phyloP scores from a whole-genome alignment of 2,113 vertebrate genomes.

The Podarcis raffonei region DNA sequence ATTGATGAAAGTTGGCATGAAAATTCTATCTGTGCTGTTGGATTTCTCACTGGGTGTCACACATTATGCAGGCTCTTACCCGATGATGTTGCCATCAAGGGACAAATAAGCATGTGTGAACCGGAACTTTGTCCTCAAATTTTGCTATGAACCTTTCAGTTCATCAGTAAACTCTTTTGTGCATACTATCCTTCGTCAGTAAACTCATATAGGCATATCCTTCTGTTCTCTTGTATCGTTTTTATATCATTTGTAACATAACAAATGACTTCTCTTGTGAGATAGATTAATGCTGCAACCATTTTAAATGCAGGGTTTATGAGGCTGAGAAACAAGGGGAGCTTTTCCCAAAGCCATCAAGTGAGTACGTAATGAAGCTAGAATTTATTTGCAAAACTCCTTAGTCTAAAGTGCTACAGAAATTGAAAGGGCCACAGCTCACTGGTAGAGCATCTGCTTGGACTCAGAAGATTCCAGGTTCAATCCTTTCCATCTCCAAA shows the following conservation, averaged over 20 bases:
- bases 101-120: neutral
- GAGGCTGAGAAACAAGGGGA: neutral
- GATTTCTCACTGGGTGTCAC: neutral
- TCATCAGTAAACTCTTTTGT: neutral
- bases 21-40: neutral
- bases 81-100: neutral
- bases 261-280: neutral
- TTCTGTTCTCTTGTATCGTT: neutral
- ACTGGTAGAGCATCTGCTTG: too few species aligned
- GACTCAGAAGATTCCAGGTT: too few species aligned
- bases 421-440: too few species aligned
- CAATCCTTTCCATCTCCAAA: too few species aligned
- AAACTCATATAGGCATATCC: neutral
- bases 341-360: too few species aligned
- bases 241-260: neutral
- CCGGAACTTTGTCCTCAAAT: neutral
- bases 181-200: too few species aligned
- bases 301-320: neutral
- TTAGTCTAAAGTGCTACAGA: neutral
- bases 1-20: neutral
- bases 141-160: neutral
- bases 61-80: neutral
- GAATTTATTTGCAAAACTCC: neutral
- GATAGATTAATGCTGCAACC: neutral
- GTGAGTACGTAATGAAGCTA: neutral